A percentile compares a stretch with the other conserved stretches of the same genome.
Conservation (phyloP, 1,140 invertebrate genomes). For the Drosophila funebris region DNA sequence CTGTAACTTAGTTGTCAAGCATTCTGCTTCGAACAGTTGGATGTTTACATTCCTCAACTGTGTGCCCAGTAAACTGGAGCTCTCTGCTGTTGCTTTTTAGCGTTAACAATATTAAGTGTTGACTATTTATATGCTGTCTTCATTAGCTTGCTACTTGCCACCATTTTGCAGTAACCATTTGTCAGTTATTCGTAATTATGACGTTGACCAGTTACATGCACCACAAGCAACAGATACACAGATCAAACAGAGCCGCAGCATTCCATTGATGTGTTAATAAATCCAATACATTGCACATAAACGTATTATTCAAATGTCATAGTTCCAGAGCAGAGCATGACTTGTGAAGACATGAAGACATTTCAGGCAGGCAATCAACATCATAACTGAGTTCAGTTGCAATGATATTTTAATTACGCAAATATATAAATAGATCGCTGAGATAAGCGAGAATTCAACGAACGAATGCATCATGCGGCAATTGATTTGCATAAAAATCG, state of each 20-base stretch:
- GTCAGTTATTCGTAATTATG: conserved; percentile 40
- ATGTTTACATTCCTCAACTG: neutral
- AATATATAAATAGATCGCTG: conserved; percentile 71
- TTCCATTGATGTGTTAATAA: conserved; percentile 77
- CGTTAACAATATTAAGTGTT: conserved; percentile 12
- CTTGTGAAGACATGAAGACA: conserved; percentile 59
- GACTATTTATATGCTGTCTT: conserved; percentile 16
- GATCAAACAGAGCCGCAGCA: conserved; percentile 68
- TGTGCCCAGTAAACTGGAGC: neutral
- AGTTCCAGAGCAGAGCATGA: conserved; percentile 35
- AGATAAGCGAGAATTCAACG: conserved; percentile 49
- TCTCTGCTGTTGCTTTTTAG: no score
- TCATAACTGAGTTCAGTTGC: neutral
- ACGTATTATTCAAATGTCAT: conserved; percentile 66
- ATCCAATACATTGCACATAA: conserved; percentile 48
- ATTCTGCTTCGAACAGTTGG: no score
- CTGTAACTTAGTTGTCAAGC: no score
- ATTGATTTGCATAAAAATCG: conserved; percentile 52
- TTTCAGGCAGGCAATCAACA: conserved; percentile 3
- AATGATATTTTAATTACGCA: conserved; percentile 78
- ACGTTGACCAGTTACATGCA: conserved; percentile 51
- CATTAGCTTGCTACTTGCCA: conserved; percentile 57
- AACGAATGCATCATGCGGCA: conserved; percentile 27
- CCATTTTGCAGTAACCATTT: conserved; percentile 14
- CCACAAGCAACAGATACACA: conserved; percentile 29